Evolutionary conservation across 2,113 vertebrate species (phyloP).

Genomic region (Pyxicephalus adspersus): DNA sequence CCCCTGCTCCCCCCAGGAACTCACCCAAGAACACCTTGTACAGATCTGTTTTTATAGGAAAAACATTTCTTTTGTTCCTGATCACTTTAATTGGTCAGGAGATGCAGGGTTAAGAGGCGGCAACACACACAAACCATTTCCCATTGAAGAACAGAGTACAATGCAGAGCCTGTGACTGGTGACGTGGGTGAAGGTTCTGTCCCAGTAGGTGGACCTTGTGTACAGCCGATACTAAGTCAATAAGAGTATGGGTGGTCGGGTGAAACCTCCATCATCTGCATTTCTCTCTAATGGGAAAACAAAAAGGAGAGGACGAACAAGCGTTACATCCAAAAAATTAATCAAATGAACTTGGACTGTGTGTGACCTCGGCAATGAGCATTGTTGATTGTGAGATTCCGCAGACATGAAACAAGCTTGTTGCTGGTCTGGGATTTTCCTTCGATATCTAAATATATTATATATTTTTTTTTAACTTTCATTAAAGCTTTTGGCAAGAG

Average conservation of each 20-base stretch:
- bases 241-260: constrained; percentile 30
- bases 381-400: constrained; percentile 30
- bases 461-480: background rate
- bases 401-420: background rate
- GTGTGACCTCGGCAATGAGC: constrained; percentile 16
- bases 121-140: background rate
- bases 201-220: background rate
- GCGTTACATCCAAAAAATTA: constrained; percentile 44
- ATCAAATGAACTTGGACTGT: constrained; percentile 36
- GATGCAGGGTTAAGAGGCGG: too few species aligned
- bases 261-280: constrained; percentile 25
- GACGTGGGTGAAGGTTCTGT: background rate
- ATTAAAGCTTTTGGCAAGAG: background rate
- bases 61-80: too few species aligned
- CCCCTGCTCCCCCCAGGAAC: too few species aligned
- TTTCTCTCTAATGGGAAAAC: constrained; percentile 32
- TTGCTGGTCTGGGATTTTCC: constrained; percentile 19
- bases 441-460: background rate
- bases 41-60: too few species aligned
- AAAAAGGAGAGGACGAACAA: constrained; percentile 18
- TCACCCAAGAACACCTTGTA: too few species aligned
- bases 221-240: constrained; percentile 1
- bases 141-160: background rate
- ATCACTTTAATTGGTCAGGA: too few species aligned
- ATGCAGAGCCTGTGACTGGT: background rate